phyloP scores from a whole-genome alignment of 2,888 invertebrate species.

The Thumatha senex region DNA sequence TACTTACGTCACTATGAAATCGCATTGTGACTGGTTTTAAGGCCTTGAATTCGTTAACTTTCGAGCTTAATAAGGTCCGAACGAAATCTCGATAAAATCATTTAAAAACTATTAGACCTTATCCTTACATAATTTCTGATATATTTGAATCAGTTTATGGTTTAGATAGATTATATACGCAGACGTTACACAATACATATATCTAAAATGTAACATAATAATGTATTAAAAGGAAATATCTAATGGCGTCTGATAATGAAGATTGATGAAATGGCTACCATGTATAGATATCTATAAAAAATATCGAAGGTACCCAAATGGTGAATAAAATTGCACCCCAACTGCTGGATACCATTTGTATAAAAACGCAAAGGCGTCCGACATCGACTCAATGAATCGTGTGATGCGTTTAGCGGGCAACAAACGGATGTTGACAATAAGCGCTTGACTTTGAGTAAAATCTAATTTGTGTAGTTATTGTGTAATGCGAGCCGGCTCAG shows the following conservation, averaged over 20 bases:
- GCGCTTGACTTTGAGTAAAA: conserved; percentile 81
- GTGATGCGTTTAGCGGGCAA: conserved; percentile 72
- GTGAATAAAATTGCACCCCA: conserved; percentile 18
- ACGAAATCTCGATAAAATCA: conserved; percentile 30
- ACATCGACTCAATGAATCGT: conserved; percentile 71
- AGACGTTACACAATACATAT: no score
- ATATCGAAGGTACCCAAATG: conserved; percentile 1
- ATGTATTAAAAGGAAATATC: neutral
- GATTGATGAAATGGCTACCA: no score
- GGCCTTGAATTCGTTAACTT: conserved; percentile 45
- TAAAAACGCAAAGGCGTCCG: conserved; percentile 72
- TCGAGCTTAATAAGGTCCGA: conserved; percentile 39
- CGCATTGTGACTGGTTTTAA: conserved; percentile 46
- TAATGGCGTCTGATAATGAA: no score
- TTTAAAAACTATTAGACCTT: conserved; percentile 7
- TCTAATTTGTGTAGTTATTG: conserved; percentile 82
- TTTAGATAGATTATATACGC: neutral
- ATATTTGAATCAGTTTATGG: neutral
- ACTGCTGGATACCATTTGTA: conserved; percentile 27
- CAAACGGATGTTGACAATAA: conserved; percentile 76
- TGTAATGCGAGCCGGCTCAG: conserved; percentile 72
- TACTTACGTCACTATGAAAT: conserved; percentile 70
- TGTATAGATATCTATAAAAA: no score
- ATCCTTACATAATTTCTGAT: neutral
- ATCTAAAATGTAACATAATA: neutral